Conservation (phyloP, 2,113 vertebrate species). For the Suricata suricatta region DNA sequence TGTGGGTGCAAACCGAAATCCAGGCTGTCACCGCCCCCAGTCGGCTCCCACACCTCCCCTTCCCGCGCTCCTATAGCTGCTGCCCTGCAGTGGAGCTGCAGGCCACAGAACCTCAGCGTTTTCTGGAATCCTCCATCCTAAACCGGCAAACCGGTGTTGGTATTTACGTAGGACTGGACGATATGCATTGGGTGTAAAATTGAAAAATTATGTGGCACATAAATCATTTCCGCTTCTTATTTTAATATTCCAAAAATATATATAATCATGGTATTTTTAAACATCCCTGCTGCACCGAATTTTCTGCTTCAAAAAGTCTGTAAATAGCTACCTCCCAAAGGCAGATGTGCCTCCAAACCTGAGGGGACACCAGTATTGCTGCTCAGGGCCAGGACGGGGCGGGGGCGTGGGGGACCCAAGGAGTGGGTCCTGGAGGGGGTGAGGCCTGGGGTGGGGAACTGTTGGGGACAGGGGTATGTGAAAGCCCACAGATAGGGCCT, state of each 20-base stretch:
- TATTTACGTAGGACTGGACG: neutral
- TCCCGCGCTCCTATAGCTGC: fast-evolving
- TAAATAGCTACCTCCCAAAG: neutral
- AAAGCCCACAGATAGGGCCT: too few relatives aligned
- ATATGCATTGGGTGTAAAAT: neutral
- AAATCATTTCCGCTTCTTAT: neutral
- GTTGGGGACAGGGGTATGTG: too few relatives aligned
- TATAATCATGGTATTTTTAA: neutral
- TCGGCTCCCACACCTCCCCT: neutral
- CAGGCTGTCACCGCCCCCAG: neutral
- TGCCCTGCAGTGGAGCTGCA: neutral
- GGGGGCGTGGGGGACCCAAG: neutral
- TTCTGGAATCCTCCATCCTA: neutral
- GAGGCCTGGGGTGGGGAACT: too few relatives aligned
- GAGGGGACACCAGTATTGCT: neutral
- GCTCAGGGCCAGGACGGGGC: neutral
- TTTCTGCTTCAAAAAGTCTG: neutral
- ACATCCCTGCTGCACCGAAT: fast-evolving
- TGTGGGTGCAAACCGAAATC: too few relatives aligned
- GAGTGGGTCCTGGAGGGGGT: too few relatives aligned
- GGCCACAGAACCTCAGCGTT: fast-evolving
- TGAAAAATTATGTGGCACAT: neutral
- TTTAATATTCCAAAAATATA: neutral
- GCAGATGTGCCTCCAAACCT: neutral
- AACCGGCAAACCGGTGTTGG: neutral